Evolutionary conservation across 2,888 invertebrate genomes (phyloP), one percentile per base, ranked within the genome.

Genomic region (Calephelis perditalis): DNA sequence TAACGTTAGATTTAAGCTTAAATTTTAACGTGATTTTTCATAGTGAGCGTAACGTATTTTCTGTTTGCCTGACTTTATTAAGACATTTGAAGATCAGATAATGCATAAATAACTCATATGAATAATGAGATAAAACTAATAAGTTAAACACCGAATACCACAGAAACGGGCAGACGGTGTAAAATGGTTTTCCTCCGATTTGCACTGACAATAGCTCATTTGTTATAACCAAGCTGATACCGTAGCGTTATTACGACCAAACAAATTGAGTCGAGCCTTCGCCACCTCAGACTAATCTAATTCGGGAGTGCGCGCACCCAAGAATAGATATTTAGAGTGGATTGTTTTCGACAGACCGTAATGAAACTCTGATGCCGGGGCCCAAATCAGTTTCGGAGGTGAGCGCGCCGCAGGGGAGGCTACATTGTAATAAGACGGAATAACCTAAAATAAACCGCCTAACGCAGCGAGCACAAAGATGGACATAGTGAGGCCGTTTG

Each of bases 281-380:
- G 87, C 90, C 90, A 90, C 90, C 90, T 89, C 90, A 90, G 90
- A 89, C 89, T 89, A 90, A 90, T 89, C 88, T 88, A 90, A 90
- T 90, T 88, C 79, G 86, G 81, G 78, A 84, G 84, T 83, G 87
- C 82, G 84, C 83, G 82, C 85, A 78, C 85, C 86, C 86, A 90
- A 90, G 89, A 90, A 89, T 86, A 89, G 89, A 90, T 90, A 88
- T 90, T 90, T 90, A 89, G 89, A 89, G 84, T 89, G 89, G 89
- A 90, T 89, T 90, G 90, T 90, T 90, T 90, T 90, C 89, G 90
- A 89, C 90, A 89, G 90, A 89, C 88, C 89, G 88, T 90, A 90
- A 90, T 90, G 90, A 90, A 90, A 89, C 84, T 86, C 84, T 86
- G 88, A 88, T 87, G 88, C 82, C 82, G 86, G 81, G 77, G 82